Evolutionary conservation across 2,888 invertebrate genomes (phyloP).

Genomic region (Amorpha juglandis): DNA sequence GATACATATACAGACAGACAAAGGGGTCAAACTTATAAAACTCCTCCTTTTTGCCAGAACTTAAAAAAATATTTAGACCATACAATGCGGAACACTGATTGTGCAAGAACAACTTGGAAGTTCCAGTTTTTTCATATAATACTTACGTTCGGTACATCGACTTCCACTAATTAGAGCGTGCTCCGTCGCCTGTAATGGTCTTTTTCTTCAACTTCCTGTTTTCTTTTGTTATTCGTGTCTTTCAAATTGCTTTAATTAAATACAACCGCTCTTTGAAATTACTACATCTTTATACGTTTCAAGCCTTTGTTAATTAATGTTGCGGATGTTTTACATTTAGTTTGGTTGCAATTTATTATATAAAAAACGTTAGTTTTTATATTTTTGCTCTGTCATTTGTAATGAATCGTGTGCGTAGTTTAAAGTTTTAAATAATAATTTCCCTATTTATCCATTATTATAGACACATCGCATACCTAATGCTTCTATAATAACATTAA

Average conservation of each 20-base stretch:
- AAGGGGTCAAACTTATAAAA: too few relatives aligned
- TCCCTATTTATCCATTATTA: too few relatives aligned
- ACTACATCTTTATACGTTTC: slow-evolving; percentile 24
- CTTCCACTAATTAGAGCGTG: slow-evolving; percentile 23
- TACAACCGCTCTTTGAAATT: slow-evolving; percentile 20
- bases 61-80: too few relatives aligned
- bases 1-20: too few relatives aligned
- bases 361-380: too few relatives aligned
- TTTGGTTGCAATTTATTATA: not conserved
- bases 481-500: too few relatives aligned
- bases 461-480: too few relatives aligned
- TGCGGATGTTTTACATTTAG: slow-evolving; percentile 5
- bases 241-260: slow-evolving; percentile 24
- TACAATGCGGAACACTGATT: not conserved
- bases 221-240: slow-evolving; percentile 23
- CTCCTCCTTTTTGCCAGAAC: too few relatives aligned
- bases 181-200: slow-evolving; percentile 18
- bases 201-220: slow-evolving; percentile 24
- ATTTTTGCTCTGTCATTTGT: too few relatives aligned
- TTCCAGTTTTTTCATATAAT: not conserved
- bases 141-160: slow-evolving; percentile 20
- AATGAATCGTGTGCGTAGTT: too few relatives aligned
- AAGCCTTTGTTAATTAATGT: slow-evolving; percentile 20
- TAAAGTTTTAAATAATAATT: too few relatives aligned
- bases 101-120: not conserved